phyloP scores from a whole-genome alignment of 2,888 invertebrate species.

The Luperina testacea region DNA sequence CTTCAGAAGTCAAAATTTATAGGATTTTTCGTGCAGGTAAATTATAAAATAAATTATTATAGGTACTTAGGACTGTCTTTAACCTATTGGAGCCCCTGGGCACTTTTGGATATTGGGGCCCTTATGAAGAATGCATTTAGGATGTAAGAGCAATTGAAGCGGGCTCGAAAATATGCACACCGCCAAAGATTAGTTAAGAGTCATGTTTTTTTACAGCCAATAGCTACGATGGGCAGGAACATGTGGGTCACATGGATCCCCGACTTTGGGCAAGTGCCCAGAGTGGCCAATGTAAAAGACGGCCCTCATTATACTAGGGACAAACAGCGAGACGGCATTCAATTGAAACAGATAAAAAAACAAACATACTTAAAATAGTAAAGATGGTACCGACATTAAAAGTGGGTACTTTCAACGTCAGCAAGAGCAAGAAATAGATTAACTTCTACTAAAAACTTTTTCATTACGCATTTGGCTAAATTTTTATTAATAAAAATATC shows the following conservation, averaged over 20 bases:
- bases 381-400: neutral
- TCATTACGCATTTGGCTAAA: constrained; percentile 17
- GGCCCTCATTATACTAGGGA: neutral
- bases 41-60: neutral
- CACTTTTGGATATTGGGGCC: neutral
- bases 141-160: neutral
- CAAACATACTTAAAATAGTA: neutral
- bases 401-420: neutral
- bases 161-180: neutral
- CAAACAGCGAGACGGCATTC: neutral
- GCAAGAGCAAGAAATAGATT: constrained; percentile 19
- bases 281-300: neutral
- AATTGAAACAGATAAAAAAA: constrained; percentile 15
- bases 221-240: neutral
- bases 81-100: neutral
- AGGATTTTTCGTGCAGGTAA: neutral
- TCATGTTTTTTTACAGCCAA: neutral
- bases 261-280: neutral
- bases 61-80: neutral
- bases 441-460: constrained; percentile 3
- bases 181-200: neutral
- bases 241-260: neutral
- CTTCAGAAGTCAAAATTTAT: neutral
- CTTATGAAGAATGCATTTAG: neutral
- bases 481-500: constrained; percentile 50